Conservation (phyloP, 2,113 vertebrate genomes). For the rat (Rattus norvegicus) region GRCr8 NC_086029.1:31157001-31157500, state of each 20-base stretch:
- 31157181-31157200: not conserved
- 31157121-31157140: not conserved
- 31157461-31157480: not conserved
- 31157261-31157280: not conserved
- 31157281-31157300: not conserved
- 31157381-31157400: not conserved
- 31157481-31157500: not conserved
- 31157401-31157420: not conserved
- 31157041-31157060: not conserved
- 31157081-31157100: not conserved
- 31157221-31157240: not conserved
- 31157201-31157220: constrained; percentile 20
- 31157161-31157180: not conserved
- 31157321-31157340: not conserved
- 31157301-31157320: not conserved
- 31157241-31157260: not conserved
- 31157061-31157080: not conserved
- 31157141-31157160: not conserved
- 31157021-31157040: not conserved
- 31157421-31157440: not conserved
- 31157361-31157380: not conserved
- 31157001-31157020: not conserved
- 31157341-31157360: not conserved
- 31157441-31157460: not conserved
- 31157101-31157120: not conserved